Percentiles rank a stretch among this genome's conserved stretches.
These are phyloP conservation scores for Aphaenogaster rudis DNA, from an alignment of 1,140 invertebrate species.

Conservation along the genomic window DNA sequence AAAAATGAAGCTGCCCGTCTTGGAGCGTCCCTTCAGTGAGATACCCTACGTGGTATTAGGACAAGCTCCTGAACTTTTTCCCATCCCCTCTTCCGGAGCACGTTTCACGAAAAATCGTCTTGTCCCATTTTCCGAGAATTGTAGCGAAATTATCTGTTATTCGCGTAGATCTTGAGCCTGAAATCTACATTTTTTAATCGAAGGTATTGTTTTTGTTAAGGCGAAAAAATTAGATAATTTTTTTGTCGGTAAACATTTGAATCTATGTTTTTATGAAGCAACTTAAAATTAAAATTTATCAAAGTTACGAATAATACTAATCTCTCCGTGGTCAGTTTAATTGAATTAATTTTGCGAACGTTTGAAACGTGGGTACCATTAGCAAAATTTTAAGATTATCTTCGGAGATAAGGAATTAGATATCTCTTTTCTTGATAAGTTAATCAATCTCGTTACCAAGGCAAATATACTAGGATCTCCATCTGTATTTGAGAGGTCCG, in stretches of 20 bases:
- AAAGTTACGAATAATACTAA: neutral
- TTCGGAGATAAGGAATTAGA: neutral
- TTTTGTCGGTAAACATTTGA: neutral
- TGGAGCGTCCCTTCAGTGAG: constrained; percentile 53
- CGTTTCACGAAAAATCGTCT: constrained; percentile 33
- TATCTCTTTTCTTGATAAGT: constrained; percentile 81
- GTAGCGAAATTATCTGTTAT: constrained; percentile 22
- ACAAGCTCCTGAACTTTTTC: constrained; percentile 65
- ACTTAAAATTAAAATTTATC: neutral
- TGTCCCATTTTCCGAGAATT: constrained; percentile 24
- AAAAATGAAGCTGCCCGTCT: constrained; percentile 80
- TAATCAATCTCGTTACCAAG: constrained; percentile 85
- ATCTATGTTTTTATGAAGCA: neutral
- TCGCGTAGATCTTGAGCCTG: neutral
- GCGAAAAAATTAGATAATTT: neutral
- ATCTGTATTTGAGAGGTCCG: constrained; percentile 86
- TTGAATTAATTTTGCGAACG: constrained; percentile 1
- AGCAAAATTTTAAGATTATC: neutral
- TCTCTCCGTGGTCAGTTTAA: neutral
- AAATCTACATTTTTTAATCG: neutral
- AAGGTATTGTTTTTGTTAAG: neutral
- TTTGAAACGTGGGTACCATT: neutral
- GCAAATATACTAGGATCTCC: constrained; percentile 84
- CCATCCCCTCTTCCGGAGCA: neutral
- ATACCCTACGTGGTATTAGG: constrained; percentile 71